phyloP scores from a whole-genome alignment of 2,797 vertebrate genomes.

The Nyctalus aviator region DNA sequence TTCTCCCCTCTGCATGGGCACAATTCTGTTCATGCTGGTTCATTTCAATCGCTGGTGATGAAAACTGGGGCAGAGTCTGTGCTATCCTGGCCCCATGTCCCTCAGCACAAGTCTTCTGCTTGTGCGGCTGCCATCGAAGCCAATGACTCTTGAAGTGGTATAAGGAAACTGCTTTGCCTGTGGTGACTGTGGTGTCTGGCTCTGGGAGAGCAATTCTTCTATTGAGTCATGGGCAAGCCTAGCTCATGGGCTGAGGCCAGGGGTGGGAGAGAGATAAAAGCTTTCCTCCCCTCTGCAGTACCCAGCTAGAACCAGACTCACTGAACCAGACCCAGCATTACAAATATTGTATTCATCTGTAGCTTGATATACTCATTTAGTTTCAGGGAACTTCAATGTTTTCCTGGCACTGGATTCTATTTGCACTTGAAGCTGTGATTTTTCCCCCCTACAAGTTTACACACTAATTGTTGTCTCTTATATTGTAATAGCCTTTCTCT shows the following conservation, averaged over 20 bases:
- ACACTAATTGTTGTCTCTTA: slow-evolving; percentile 34
- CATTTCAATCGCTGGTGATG: not conserved
- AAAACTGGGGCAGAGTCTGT: not conserved
- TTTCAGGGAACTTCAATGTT: slow-evolving; percentile 60
- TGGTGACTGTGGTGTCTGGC: slow-evolving; percentile 60
- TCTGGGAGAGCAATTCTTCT: slow-evolving; percentile 53
- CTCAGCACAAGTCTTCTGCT: slow-evolving; percentile 25
- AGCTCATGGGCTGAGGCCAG: slow-evolving; percentile 64
- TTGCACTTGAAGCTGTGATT: slow-evolving; percentile 59
- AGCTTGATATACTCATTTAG: slow-evolving; percentile 67
- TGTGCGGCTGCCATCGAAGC: slow-evolving; percentile 4
- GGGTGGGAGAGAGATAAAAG: slow-evolving; percentile 66
- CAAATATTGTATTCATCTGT: slow-evolving; percentile 70
- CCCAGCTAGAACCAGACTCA: slow-evolving; percentile 62
- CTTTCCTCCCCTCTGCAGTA: slow-evolving; percentile 38
- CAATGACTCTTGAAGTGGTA: not conserved
- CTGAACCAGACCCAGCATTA: slow-evolving; percentile 57
- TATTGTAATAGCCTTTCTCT: slow-evolving; percentile 7
- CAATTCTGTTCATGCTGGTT: not conserved
- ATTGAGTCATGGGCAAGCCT: slow-evolving; percentile 56
- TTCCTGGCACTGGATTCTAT: slow-evolving; percentile 66
- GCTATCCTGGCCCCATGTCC: not conserved
- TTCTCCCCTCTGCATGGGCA: not conserved
- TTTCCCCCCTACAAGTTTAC: not conserved
- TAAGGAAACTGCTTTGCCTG: slow-evolving; percentile 51